Conservation (phyloP, 2,888 invertebrate genomes). For the Smittia aterrima region DNA sequence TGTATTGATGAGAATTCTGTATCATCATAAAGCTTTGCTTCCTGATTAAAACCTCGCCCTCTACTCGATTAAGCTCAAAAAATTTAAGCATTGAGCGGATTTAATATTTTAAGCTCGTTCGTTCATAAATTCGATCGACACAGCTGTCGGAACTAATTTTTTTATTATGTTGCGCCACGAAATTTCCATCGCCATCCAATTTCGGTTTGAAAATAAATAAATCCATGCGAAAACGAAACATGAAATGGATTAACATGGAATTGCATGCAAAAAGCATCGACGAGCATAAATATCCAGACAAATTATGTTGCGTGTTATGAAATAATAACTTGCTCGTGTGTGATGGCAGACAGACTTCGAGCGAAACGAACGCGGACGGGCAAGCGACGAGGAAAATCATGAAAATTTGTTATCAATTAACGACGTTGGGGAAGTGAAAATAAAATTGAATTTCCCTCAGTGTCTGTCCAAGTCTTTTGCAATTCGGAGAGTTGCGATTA, state of each 20-base stretch:
- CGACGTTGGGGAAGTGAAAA: neutral
- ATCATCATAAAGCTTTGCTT: too few relatives aligned
- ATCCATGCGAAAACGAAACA: neutral
- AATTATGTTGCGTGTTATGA: slow-evolving; percentile 36
- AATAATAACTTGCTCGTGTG: slow-evolving; percentile 17
- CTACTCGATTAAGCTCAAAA: too few relatives aligned
- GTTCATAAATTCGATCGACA: neutral
- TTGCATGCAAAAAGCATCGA: neutral
- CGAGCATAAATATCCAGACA: slow-evolving; percentile 26
- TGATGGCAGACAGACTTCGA: neutral
- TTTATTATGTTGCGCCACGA: neutral
- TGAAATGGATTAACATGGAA: slow-evolving; percentile 19
- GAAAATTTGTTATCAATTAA: neutral
- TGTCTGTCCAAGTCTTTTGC: too few relatives aligned
- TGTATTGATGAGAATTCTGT: too few relatives aligned
- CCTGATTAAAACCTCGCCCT: too few relatives aligned
- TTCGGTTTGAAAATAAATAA: neutral
- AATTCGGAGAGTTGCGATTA: too few relatives aligned
- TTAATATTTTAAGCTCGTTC: slow-evolving; percentile 12
- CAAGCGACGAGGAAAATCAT: neutral
- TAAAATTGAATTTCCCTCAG: neutral
- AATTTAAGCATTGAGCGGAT: too few relatives aligned
- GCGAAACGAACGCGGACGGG: too few relatives aligned
- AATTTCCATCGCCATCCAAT: neutral
- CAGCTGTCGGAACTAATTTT: neutral